Conservation (phyloP, 2,888 invertebrate species). For the Parnassius apollo region DNA sequence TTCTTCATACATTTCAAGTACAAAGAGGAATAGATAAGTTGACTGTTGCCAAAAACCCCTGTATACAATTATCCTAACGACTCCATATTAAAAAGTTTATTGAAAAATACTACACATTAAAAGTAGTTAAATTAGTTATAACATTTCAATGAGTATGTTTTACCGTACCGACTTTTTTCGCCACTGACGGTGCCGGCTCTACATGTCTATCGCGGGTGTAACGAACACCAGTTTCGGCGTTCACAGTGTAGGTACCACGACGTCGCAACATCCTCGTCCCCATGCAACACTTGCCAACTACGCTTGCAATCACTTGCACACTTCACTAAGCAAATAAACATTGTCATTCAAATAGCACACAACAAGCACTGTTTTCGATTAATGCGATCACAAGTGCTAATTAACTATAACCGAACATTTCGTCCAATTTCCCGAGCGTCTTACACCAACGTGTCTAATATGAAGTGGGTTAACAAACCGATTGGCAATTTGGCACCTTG, state of each 20-base stretch:
- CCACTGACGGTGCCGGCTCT: constrained; percentile 43
- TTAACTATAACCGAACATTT: constrained; percentile 37
- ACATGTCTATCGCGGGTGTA: constrained; percentile 46
- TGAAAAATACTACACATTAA: too few relatives aligned
- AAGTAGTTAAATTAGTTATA: constrained; percentile 4
- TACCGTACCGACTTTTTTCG: constrained; percentile 56
- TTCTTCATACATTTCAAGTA: too few relatives aligned
- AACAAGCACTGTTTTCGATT: constrained; percentile 7
- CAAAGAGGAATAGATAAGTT: too few relatives aligned
- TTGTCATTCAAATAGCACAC: constrained; percentile 27
- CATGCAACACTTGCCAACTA: constrained; percentile 33
- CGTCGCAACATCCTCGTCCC: constrained; percentile 62
- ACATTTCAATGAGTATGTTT: constrained; percentile 1
- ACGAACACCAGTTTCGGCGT: constrained; percentile 55
- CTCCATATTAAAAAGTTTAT: too few relatives aligned
- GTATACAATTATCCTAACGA: too few relatives aligned
- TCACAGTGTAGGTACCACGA: constrained; percentile 72
- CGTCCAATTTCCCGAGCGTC: constrained; percentile 53
- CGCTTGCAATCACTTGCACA: constrained; percentile 25
- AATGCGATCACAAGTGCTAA: not conserved
- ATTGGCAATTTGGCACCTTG: constrained; percentile 70
- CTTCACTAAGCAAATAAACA: constrained; percentile 36
- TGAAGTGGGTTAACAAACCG: constrained; percentile 69
- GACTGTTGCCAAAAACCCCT: too few relatives aligned
- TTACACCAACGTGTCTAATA: constrained; percentile 46